A percentile compares a stretch with the other conserved stretches of the same genome.
These are phyloP conservation scores for Nemurella pictetii DNA, from an alignment of 2,888 invertebrate genomes.

Conservation along the genomic window DNA sequence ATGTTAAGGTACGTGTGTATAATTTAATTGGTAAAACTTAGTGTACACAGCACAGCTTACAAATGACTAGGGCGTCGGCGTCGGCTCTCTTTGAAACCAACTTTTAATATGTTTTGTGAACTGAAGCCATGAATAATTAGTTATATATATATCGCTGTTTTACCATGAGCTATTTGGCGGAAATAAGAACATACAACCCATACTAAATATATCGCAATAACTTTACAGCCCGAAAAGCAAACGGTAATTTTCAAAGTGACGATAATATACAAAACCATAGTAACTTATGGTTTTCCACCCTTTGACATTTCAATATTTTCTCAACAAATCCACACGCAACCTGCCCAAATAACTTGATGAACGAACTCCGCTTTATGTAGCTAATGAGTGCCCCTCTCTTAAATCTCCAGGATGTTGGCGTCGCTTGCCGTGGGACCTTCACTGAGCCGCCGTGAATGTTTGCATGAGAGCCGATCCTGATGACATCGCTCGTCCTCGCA, in stretches of 20 bases:
- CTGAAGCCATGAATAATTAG: neutral
- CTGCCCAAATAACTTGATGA: too few relatives aligned
- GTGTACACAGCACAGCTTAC: neutral
- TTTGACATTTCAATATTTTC: too few relatives aligned
- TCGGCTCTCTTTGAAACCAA: neutral
- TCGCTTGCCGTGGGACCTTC: neutral
- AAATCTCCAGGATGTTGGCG: neutral
- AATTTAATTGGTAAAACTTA: neutral
- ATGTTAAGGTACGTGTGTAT: neutral
- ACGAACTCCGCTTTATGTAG: too few relatives aligned
- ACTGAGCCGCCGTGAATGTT: slow-evolving; percentile 22
- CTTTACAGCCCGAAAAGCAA: neutral
- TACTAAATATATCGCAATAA: neutral
- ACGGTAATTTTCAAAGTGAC: neutral
- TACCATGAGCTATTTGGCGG: neutral
- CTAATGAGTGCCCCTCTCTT: too few relatives aligned
- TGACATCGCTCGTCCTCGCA: slow-evolving; percentile 67
- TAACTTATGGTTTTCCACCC: too few relatives aligned
- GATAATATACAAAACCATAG: too few relatives aligned
- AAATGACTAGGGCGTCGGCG: neutral
- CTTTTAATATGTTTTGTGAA: neutral
- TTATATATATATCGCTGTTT: neutral
- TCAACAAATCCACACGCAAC: too few relatives aligned
- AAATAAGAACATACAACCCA: neutral
- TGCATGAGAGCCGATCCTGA: slow-evolving; percentile 45